These are phyloP conservation scores for Stomatorhinus ivindoensis DNA, from an alignment of 2,113 vertebrate species.

Conservation along the genomic window DNA sequence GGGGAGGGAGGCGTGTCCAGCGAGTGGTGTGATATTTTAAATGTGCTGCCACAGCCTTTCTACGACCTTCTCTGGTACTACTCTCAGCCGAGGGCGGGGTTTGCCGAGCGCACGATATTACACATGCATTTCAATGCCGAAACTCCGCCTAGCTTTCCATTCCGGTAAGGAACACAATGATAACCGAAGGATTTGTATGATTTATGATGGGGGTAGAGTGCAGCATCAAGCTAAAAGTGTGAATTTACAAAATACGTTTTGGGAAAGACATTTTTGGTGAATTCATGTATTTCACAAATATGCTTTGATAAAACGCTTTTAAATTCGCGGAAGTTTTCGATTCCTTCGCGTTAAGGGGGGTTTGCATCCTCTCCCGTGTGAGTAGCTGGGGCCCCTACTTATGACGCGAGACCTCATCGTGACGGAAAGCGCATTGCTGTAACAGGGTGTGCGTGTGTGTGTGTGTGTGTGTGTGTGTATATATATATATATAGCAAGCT, in stretches of 20 bases:
- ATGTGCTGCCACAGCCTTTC: conserved; percentile 17
- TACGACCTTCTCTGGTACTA: not conserved
- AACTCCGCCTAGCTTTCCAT: not conserved
- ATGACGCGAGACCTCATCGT: not conserved
- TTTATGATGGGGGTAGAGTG: not conserved
- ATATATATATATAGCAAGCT: not conserved
- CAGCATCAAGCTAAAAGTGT: not conserved
- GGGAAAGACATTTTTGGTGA: not conserved
- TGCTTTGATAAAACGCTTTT: not conserved
- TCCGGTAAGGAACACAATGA: not conserved
- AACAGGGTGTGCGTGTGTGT: not conserved
- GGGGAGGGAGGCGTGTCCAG: conserved; percentile 42
- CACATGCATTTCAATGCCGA: not conserved
- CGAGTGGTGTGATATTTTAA: conserved; percentile 62
- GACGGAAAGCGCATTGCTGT: not conserved
- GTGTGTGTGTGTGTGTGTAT: too few relatives aligned
- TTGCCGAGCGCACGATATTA: conserved; percentile 15
- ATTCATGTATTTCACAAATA: not conserved
- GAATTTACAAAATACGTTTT: not conserved
- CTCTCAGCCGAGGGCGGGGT: conserved; percentile 44
- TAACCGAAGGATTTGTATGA: not conserved
- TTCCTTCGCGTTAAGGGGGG: not conserved
- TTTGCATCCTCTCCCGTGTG: not conserved
- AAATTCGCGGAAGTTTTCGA: not conserved
- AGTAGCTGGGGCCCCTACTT: not conserved